Evolutionary conservation across 2,113 vertebrate genomes (phyloP).

Genomic region (Saccopteryx bilineata): DNA sequence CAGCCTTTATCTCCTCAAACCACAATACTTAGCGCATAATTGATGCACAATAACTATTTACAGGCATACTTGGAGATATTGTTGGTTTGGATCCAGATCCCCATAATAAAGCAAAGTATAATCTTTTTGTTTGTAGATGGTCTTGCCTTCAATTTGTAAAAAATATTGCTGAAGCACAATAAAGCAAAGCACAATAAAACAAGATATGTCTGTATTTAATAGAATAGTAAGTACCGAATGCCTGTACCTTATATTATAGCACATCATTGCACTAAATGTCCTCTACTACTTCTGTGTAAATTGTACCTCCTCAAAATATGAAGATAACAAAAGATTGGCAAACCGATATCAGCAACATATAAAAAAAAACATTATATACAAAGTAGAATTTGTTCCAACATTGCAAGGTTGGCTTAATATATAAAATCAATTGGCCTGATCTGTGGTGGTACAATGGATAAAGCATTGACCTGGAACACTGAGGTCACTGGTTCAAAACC

Average conservation of each 20-base stretch:
- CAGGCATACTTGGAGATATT: neutral
- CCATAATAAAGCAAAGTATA: neutral
- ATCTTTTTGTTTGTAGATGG: neutral
- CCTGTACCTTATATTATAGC: neutral
- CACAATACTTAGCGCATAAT: neutral
- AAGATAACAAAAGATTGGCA: neutral
- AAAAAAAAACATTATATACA: neutral
- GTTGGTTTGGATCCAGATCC: neutral
- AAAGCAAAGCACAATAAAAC: neutral
- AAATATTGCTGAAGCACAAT: neutral
- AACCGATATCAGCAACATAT: neutral
- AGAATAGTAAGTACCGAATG: neutral
- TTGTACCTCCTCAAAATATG: neutral
- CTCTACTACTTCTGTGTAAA: neutral
- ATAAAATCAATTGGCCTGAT: neutral
- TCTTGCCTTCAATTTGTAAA: neutral
- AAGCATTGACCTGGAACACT: too few species aligned
- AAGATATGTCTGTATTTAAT: neutral
- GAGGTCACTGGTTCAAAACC: too few species aligned
- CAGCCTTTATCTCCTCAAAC: neutral
- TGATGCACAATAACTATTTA: constrained; percentile 25
- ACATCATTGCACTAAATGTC: neutral
- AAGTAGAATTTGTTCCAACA: neutral
- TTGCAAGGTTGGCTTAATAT: neutral
- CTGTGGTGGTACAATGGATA: too few species aligned